phyloP scores from a whole-genome alignment of 1,140 invertebrate genomes.

The Cryptotermes secundus region DNA sequence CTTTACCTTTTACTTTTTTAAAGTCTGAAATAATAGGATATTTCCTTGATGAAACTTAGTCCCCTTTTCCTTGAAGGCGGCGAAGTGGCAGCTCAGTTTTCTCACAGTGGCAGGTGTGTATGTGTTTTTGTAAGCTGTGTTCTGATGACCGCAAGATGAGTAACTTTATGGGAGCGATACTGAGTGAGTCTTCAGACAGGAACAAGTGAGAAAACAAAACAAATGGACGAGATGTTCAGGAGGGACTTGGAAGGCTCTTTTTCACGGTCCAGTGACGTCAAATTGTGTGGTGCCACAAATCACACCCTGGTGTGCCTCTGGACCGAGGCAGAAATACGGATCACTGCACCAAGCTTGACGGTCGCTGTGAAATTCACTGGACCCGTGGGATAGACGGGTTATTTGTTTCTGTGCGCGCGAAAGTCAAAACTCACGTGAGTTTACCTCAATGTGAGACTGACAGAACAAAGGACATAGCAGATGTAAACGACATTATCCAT shows the following conservation, averaged over 20 bases:
- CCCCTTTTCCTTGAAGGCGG: background rate
- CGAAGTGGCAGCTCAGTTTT: background rate
- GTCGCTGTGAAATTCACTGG: background rate
- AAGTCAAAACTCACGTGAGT: no score
- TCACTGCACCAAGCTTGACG: background rate
- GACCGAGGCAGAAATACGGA: background rate
- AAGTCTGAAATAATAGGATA: no score
- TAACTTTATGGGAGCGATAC: background rate
- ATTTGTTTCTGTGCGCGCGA: background rate
- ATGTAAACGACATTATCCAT: no score
- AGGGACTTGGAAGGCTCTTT: background rate
- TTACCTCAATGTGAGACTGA: no score
- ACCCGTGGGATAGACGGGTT: background rate
- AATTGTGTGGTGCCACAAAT: conserved; percentile 11
- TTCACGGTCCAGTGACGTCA: conserved; percentile 17
- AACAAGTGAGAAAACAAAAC: background rate
- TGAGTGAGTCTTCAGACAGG: background rate
- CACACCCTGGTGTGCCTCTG: conserved; percentile 8
- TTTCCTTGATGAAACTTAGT: background rate
- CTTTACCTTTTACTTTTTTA: no score
- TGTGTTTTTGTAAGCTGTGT: background rate
- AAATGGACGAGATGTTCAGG: background rate
- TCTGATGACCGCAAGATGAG: background rate
- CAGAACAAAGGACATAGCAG: no score
- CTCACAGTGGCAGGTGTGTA: conserved; percentile 2